These are phyloP conservation scores for Alviniconcha strummeri DNA, from an alignment of 2,888 invertebrate species.

Conservation along the genomic window DNA sequence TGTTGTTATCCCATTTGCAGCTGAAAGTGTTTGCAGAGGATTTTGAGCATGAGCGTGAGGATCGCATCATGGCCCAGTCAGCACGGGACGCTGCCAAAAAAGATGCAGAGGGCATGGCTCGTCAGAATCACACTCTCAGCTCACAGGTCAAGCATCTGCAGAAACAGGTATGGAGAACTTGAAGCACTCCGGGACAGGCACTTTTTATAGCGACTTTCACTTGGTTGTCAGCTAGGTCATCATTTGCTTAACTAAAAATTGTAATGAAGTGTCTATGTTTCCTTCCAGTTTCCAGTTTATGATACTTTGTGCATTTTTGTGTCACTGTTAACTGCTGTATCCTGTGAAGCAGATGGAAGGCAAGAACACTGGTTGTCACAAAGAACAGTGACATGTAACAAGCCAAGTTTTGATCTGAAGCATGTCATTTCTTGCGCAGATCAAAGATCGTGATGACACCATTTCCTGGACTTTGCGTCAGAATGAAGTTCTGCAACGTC, in stretches of 20 bases:
- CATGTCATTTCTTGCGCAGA: background rate
- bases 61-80: constrained; percentile 27
- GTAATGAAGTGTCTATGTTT: too few species aligned
- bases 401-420: background rate
- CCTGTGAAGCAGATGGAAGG: background rate
- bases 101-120: constrained; percentile 25
- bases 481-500: constrained; percentile 33
- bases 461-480: constrained; percentile 30
- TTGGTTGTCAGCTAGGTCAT: too few species aligned
- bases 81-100: constrained; percentile 28
- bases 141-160: constrained; percentile 24
- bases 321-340: background rate
- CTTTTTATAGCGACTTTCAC: background rate
- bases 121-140: constrained; percentile 19
- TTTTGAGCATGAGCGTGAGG: constrained; percentile 40
- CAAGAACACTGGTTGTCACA: background rate
- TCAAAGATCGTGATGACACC: constrained; percentile 33
- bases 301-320: background rate
- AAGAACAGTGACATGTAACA: background rate
- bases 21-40: constrained; percentile 41
- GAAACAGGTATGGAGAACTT: constrained; percentile 17
- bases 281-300: too few species aligned
- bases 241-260: too few species aligned
- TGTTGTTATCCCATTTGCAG: constrained; percentile 6
- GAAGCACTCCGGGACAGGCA: too few species aligned